phyloP scores from a whole-genome alignment of 35 echinoderm and acorn worm genomes.

The Nesometra sesokonis region DNA sequence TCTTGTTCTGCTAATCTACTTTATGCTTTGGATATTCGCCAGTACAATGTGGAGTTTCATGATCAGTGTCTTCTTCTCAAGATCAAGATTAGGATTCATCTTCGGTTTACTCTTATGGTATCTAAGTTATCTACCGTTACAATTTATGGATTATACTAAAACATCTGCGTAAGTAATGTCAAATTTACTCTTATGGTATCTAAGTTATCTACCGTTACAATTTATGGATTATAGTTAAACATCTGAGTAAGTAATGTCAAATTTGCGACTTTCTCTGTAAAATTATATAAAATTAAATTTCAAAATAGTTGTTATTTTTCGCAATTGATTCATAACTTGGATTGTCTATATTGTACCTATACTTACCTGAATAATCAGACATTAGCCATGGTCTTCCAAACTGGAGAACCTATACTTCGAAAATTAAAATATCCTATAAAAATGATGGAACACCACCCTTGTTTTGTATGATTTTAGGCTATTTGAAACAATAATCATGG shows the following conservation, averaged over 20 bases:
- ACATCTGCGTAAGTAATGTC: slow-evolving; percentile 48
- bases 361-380: no score
- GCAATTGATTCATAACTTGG: no score
- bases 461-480: no score
- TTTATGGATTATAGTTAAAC: slow-evolving; percentile 49
- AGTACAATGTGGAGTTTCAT: slow-evolving; percentile 81
- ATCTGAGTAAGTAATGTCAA: slow-evolving; percentile 45
- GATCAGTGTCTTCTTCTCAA: slow-evolving; percentile 79
- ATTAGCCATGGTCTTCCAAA: no score
- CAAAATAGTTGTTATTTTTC: no score
- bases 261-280: neutral
- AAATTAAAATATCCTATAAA: no score
- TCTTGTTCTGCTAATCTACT: slow-evolving; percentile 41
- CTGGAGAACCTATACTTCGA: no score
- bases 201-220: slow-evolving; percentile 59
- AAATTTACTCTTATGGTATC: slow-evolving; percentile 71
- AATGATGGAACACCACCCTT: no score
- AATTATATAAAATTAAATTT: no score
- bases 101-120: slow-evolving; percentile 85
- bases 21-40: slow-evolving; percentile 63
- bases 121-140: slow-evolving; percentile 61
- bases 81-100: slow-evolving; percentile 66
- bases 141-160: slow-evolving; percentile 44
- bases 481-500: no score
- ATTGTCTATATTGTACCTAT: no score